Percentiles rank a stretch among this genome's conserved stretches.
Conservation (phyloP, 2,113 vertebrate species). For the Condylura cristata region DNA sequence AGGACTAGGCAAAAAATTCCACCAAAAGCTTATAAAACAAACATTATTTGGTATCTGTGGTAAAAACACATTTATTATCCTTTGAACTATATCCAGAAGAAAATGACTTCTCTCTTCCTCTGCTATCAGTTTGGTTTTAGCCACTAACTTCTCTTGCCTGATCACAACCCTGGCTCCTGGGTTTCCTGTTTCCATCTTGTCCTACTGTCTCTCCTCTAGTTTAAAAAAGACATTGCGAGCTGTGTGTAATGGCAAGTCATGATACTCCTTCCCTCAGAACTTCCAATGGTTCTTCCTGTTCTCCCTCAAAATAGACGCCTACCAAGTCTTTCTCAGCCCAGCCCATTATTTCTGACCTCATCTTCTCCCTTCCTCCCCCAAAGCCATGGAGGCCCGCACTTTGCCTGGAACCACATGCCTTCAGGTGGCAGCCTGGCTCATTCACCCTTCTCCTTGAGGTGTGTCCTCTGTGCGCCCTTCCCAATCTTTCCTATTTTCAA, state of each 20-base stretch:
- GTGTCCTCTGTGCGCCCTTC: not conserved
- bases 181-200: not conserved
- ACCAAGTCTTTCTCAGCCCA: not conserved
- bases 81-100: slow-evolving; percentile 27
- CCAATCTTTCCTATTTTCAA: slow-evolving; percentile 9
- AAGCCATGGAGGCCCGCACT: not conserved
- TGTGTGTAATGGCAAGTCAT: not conserved
- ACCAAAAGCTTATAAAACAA: not conserved
- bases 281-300: not conserved
- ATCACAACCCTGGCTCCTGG: not conserved
- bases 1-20: not conserved
- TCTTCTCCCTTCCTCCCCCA: not conserved
- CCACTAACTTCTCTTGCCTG: not conserved
- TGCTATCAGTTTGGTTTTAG: not conserved
- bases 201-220: not conserved
- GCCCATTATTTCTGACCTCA: not conserved
- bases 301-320: slow-evolving; percentile 8
- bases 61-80: not conserved
- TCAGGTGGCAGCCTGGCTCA: not conserved
- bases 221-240: slow-evolving; percentile 5
- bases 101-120: not conserved
- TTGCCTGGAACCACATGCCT: not conserved
- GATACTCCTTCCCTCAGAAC: not conserved
- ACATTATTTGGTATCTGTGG: slow-evolving; percentile 16
- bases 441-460: not conserved